Conservation (phyloP, 2,888 invertebrate genomes). For the Iselma pallidipennis region DNA sequence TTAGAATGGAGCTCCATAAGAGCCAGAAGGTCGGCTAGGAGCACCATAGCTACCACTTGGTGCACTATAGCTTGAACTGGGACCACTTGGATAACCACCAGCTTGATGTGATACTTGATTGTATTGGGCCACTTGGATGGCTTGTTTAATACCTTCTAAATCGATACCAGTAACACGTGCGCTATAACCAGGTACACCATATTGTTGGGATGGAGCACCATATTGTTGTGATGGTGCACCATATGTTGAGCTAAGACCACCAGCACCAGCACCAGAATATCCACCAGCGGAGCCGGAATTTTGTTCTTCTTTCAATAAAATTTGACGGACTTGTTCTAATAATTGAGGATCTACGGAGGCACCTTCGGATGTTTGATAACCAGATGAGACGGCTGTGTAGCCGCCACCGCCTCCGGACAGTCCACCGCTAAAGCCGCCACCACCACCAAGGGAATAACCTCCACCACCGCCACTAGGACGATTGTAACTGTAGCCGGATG, state of each 20-base stretch:
- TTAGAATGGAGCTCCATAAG: conserved; percentile 68
- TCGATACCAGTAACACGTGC: conserved; percentile 80
- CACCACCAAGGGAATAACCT: conserved; percentile 46
- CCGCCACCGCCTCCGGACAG: conserved; percentile 68
- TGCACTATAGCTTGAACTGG: conserved; percentile 56
- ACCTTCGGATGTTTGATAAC: conserved; percentile 81
- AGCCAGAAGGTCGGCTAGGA: conserved; percentile 66
- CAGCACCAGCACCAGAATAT: conserved; percentile 61
- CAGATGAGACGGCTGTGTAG: conserved; percentile 76
- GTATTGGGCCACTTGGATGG: conserved; percentile 86
- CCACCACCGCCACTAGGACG: conserved; percentile 62
- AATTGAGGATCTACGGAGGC: conserved; percentile 79
- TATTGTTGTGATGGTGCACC: conserved; percentile 68
- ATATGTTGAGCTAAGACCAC: conserved; percentile 57
- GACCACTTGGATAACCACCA: conserved; percentile 57
- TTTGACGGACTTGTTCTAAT: conserved; percentile 82
- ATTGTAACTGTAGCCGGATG: conserved; percentile 75
- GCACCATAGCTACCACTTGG: conserved; percentile 57
- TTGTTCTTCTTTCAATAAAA: conserved; percentile 80
- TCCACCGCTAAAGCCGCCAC: conserved; percentile 49
- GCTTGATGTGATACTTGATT: conserved; percentile 67
- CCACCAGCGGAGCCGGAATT: conserved; percentile 61
- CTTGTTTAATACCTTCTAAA: conserved; percentile 83
- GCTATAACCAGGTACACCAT: conserved; percentile 64
- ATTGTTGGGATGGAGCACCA: conserved; percentile 69